Base-by-base conservation (phyloP, 2,797 vertebrate genomes). In the Gobionotothen gibberifrons region DNA sequence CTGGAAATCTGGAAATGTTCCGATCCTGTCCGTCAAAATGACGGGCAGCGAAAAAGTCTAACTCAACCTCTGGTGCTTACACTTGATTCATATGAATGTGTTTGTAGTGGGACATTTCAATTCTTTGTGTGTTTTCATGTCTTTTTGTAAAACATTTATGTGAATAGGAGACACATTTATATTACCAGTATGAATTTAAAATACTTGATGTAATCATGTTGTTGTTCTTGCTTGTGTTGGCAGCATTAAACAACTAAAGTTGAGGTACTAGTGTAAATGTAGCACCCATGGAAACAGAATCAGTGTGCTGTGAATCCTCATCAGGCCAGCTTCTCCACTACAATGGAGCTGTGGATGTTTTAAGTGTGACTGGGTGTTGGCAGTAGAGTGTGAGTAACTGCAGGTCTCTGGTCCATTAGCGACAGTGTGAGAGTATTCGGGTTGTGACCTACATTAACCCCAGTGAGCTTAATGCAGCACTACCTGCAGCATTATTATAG, bases 401-500 rank as follows among this genome's bases (percentile, higher is more conserved):
- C 40, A 59, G 65, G 66, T 74, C 65, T 84, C 59, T 69, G 32
- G 68, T 61, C 83, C 78, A 86, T 89, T 85, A 85, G 72, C 76
- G 11, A 40, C 6, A 0, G 63, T 52, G 72, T 85, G 86, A 60
- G 59, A 87, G 67, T 81, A 63, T 88, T 87, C 64, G 79, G 92
- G 92, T 94, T 94, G 92, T 96, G 93, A 94, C 94, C 94, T 84
- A 15, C 57, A 94, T 90, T 96, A 94, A 96, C 95, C 94, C 77
- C 76, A 54, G 58, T 5, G 42, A 11, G 61, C 44, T 46, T 63
- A 72, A 66, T 78, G 76, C 62, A 74, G 61, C 62, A 54, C 55
- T 66, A 78, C 76, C 71, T 85, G 73, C 76, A 74, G 57, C 58
- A 52, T n/a, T 60, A n/a, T 65, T 72, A 52, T 58, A 52, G 32